A percentile compares a stretch with the other conserved stretches of the same genome.
phyloP scores from a whole-genome alignment of 2,797 vertebrate species.

The Leucoraja ocellata region DNA sequence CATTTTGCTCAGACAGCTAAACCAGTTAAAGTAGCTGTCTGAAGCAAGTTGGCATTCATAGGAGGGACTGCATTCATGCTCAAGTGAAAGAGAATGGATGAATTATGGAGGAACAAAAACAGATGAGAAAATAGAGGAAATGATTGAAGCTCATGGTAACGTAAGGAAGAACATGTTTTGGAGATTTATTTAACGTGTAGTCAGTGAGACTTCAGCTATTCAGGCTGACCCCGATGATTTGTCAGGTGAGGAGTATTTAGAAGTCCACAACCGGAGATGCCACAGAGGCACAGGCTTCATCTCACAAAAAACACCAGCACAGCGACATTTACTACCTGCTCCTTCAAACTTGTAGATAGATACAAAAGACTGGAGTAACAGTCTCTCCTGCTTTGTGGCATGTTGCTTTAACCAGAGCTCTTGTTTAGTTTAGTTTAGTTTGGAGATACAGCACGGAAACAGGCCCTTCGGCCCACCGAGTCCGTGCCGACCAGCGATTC shows the following conservation, averaged over 20 bases:
- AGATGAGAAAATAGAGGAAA: neutral
- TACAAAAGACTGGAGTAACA: too few species aligned
- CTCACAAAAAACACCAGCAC: neutral
- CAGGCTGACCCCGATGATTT: neutral
- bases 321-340: neutral
- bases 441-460: too few species aligned
- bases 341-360: too few species aligned
- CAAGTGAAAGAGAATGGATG: neutral
- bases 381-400: too few species aligned
- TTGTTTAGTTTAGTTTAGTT: too few species aligned
- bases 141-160: constrained; percentile 7
- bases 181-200: neutral
- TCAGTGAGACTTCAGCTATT: neutral
- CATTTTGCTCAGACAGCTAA: neutral
- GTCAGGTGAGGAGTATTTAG: neutral
- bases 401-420: too few species aligned
- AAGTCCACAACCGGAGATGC: neutral
- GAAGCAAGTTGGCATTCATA: neutral
- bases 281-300: neutral
- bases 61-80: neutral
- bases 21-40: neutral
- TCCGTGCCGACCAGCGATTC: too few species aligned
- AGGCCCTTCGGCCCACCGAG: too few species aligned
- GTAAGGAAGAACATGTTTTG: neutral
- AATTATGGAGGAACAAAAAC: neutral